These are phyloP conservation scores for Sinopyrophorus schimmeli DNA, from an alignment of 2,888 invertebrate species.

Conservation along the genomic window DNA sequence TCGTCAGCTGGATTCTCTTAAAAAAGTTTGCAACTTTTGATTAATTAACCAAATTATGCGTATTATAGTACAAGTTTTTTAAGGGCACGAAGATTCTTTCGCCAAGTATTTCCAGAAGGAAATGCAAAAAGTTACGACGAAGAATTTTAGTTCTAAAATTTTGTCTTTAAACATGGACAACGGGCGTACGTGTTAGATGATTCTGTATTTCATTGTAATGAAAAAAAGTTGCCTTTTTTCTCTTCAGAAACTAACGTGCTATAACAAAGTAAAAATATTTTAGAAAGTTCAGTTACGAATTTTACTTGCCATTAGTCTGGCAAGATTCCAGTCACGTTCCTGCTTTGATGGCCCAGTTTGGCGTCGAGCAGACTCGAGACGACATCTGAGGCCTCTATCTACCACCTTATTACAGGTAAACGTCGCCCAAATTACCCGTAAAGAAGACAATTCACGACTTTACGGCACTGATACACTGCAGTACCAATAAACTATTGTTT, in stretches of 20 bases:
- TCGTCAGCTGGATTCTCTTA: conserved; percentile 16
- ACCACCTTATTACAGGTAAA: conserved; percentile 35
- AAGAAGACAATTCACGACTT: conserved; percentile 28
- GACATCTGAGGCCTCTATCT: conserved; percentile 34
- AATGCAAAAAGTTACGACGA: too few relatives aligned
- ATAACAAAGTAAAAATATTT: conserved; percentile 21
- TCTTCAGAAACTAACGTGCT: background rate
- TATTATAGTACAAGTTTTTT: too few relatives aligned
- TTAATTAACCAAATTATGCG: conserved; percentile 16
- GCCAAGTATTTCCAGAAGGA: too few relatives aligned
- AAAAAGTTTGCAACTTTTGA: conserved; percentile 15
- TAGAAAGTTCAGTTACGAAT: conserved; percentile 29
- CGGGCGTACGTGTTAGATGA: too few relatives aligned
- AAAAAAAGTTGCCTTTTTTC: background rate
- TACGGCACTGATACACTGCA: conserved; percentile 25
- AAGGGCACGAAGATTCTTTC: too few relatives aligned
- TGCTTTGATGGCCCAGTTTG: conserved; percentile 37
- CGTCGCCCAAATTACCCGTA: conserved; percentile 34
- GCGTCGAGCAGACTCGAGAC: conserved; percentile 35
- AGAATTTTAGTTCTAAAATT: too few relatives aligned
- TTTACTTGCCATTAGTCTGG: conserved; percentile 35
- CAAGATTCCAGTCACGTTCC: conserved; percentile 37
- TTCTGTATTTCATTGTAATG: too few relatives aligned
- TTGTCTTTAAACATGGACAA: too few relatives aligned
- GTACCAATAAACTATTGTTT: conserved; percentile 16